Conservation (phyloP, 1,140 invertebrate species). For the Temnothorax nylanderi region DNA sequence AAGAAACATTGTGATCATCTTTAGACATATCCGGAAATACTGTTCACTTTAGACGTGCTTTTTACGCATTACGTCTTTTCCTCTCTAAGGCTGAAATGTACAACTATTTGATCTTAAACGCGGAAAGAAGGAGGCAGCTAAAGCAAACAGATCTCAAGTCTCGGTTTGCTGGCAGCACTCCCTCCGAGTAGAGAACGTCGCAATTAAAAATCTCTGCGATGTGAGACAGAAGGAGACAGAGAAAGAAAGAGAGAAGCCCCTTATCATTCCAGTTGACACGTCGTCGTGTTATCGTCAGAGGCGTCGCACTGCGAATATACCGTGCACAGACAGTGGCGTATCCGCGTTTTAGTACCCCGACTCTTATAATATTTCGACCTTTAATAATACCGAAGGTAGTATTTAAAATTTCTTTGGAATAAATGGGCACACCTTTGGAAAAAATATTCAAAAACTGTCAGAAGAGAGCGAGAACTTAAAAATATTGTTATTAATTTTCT, state of each 20-base stretch:
- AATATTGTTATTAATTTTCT: background rate
- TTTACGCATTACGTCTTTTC: background rate
- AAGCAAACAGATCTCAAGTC: slow-evolving; percentile 25
- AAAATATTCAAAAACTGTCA: background rate
- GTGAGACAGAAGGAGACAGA: background rate
- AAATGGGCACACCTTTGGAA: background rate
- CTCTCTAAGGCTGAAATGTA: background rate
- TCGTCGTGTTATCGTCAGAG: slow-evolving; percentile 33
- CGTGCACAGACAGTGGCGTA: background rate
- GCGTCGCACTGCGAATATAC: slow-evolving; percentile 25
- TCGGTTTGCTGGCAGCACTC: background rate
- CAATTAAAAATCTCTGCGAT: slow-evolving; percentile 46
- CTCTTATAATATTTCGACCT: background rate
- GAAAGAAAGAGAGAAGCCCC: slow-evolving; percentile 20
- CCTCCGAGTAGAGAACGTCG: slow-evolving; percentile 1
- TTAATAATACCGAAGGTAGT: background rate
- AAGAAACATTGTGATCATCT: background rate
- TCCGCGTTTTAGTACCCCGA: background rate
- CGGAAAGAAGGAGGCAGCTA: background rate
- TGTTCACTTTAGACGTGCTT: background rate
- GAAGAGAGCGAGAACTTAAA: background rate
- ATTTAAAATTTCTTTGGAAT: background rate
- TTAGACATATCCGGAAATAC: background rate
- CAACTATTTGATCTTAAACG: slow-evolving; percentile 17
- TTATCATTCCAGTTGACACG: slow-evolving; percentile 49